phyloP scores from a whole-genome alignment of 2,888 invertebrate genomes.

The Epinotia bilunana region DNA sequence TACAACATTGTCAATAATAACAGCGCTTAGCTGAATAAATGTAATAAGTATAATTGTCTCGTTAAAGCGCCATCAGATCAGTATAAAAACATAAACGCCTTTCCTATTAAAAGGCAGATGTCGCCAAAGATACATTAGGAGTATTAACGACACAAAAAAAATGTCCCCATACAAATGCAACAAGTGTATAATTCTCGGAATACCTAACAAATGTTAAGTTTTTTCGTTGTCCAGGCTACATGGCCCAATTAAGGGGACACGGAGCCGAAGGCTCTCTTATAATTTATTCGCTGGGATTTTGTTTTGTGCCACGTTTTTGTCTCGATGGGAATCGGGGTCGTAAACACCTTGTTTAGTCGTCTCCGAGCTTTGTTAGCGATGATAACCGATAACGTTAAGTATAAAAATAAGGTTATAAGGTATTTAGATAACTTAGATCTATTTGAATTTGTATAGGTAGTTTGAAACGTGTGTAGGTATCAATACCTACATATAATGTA shows the following conservation, averaged over 20 bases:
- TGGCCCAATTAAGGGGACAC: slow-evolving; percentile 81
- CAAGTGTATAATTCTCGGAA: slow-evolving; percentile 82
- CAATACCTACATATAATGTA: too few relatives aligned
- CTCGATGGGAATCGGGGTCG: slow-evolving; percentile 77
- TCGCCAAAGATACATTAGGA: slow-evolving; percentile 45
- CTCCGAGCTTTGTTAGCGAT: slow-evolving; percentile 64
- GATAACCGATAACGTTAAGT: slow-evolving; percentile 59
- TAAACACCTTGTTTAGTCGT: slow-evolving; percentile 82
- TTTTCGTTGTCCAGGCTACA: slow-evolving; percentile 75
- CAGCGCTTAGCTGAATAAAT: slow-evolving; percentile 12
- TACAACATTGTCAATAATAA: not conserved
- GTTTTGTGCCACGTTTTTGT: slow-evolving; percentile 71
- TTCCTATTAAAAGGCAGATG: slow-evolving; percentile 44
- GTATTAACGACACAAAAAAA: slow-evolving; percentile 53
- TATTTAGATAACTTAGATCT: slow-evolving; percentile 53
- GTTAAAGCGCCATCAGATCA: slow-evolving; percentile 24
- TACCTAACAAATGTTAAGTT: slow-evolving; percentile 83
- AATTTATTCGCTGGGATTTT: slow-evolving; percentile 81
- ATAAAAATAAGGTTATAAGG: slow-evolving; percentile 51
- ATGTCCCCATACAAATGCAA: slow-evolving; percentile 61
- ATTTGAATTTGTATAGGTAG: not conserved
- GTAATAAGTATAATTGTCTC: slow-evolving; percentile 14
- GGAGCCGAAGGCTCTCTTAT: slow-evolving; percentile 66
- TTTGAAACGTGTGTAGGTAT: not conserved
- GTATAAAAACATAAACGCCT: slow-evolving; percentile 35